Evolutionary conservation across 2,113 vertebrate species (phyloP), one percentile per base, ranked within the genome.

Genomic region (Heterochromis multidens): DNA sequence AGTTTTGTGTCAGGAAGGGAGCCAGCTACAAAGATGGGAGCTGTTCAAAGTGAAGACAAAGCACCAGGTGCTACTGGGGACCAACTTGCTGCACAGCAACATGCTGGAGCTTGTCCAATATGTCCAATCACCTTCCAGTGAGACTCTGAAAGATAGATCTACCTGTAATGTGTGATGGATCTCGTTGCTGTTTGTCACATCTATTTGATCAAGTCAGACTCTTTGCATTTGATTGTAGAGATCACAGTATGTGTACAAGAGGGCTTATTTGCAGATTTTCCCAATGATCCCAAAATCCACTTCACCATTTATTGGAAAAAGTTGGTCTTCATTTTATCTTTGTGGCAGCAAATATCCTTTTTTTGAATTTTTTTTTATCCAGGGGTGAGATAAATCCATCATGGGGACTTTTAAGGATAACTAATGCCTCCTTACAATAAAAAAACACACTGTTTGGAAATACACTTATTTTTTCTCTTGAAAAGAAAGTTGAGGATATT

Each of bases 41-140:
- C 85, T 85, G 65, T 81, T 93, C 87, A 88, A 93, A 95, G 88
- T 85, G 88, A 88, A 92, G 86, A 94, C 90, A 91, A 93, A 93
- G 91, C 88, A 86, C 81, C 94, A 94, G 94, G 89, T 93, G 94
- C 92, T 91, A 17, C 87, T 37, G 74, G 85, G 80, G 87, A 80
- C 79, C 82, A 54, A 67, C 85, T 89, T 84, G 86, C 91, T 82
- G 29, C 84, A 89, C 91, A 83, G 89, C 85, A 92, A 88, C 33
- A 25, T 56, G 81, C 89, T 89, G 91, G 86, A 90, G 57, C 87
- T 70, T 35, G 33, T 87, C 93, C 94, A 92, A 79, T 78, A 87
- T 70, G 83, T 88, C 89, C 89, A 87, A 81, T 93, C 88, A 89
- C 88, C 72, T 80, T 82, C 81, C 70, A 70, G 43, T 13, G 85